Base-by-base conservation (phyloP, 2,797 vertebrate species). In the Odontamblyopus lacepedii region DNA sequence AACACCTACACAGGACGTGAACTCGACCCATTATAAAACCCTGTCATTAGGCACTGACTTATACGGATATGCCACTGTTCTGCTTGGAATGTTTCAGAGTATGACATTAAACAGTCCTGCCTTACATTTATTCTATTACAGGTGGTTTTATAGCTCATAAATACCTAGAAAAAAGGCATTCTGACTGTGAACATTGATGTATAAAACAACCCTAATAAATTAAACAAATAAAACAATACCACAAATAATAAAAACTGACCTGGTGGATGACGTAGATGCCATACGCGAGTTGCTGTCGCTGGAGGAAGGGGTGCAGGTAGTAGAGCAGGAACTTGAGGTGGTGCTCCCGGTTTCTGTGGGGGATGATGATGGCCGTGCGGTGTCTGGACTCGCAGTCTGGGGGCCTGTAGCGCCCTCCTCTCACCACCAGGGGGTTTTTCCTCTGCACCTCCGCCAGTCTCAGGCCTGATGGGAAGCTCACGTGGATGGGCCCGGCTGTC, bases 201-300 rank as follows among this genome's bases (percentile, higher is more conserved):
- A 9, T 9, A 38, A 38, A 38, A 38, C 1, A 38, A 38, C 35
- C 35, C 35, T 38, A 38, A 35, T 35, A 35, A 38, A 38, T 38
- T 1, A 38, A 38, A 9, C 35, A 8, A 38, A 38, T 38, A 38
- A 38, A 38, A 38, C 9, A 8, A 38, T 35, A 35, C 5, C 4
- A 35, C 7, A 38, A 38, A 38, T 38, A 38, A 38, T 9, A 35
- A 35, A 35, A 35, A 35, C 1, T 35, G 35, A 95, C 94, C 94
- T 96, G 95, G 72, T 96, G 95, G 73, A 96, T 94, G 79, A 95
- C 16, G 13, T 95, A 96, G 27, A 95, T 94, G 23, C 94, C 91
- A 19, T 95, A 96, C 74, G 83, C 88, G 29, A 96, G 92, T 84
- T 95, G 95, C 66, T 95, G 95, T 1, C 90, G 79, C 91, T 95